Evolutionary conservation across 2,888 invertebrate genomes (phyloP), one percentile per base, ranked within the genome.

Genomic region (Platycheirus rosarum): DNA sequence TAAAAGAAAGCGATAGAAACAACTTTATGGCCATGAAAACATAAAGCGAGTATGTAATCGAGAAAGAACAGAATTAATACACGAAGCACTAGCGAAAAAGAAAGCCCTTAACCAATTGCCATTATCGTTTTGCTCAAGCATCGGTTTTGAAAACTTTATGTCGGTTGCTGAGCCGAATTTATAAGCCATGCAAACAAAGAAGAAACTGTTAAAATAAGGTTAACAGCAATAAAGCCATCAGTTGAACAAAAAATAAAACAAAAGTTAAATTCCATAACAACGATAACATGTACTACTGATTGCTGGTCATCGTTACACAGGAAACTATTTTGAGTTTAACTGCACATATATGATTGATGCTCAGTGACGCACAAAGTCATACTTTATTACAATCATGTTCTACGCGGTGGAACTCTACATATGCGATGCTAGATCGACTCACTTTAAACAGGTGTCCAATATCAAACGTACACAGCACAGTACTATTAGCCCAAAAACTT

Each of bases 51-150:
- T 23, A 23, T 23, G 23, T 23, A 23, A 23, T 23, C 23, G 23
- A 23, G 23, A 32, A 7, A 66, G 18, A 16, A 51, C 26, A 11
- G 29, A 66, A 29, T 23, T 23, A 6, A 51, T 66, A n/a, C 26
- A 57, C 40, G n/a, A 29, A 18, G 57, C 55, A 26, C n/a, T 69
- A 6, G 42, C 70, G 0, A 70, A 62, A 65, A 26, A 48, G 37
- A 73, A 46, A 14, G 63, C 26, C 16, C 37, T 63, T 11, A 71
- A 71, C 8, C 62, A 71, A 71, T n/a, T 71, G 70, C 51, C 62
- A 13, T 7, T 70, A 2, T 48, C 69, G 1, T 70, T n/a, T n/a
- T n/a, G n/a, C n/a, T n/a, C n/a, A n/a, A n/a, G n/a, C n/a, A n/a
- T n/a, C n/a, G n/a, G n/a, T n/a, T n/a, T n/a, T n/a, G n/a, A n/a